Base-by-base conservation (phyloP, 2,888 invertebrate species). In the Philhelius pedissequus region DNA sequence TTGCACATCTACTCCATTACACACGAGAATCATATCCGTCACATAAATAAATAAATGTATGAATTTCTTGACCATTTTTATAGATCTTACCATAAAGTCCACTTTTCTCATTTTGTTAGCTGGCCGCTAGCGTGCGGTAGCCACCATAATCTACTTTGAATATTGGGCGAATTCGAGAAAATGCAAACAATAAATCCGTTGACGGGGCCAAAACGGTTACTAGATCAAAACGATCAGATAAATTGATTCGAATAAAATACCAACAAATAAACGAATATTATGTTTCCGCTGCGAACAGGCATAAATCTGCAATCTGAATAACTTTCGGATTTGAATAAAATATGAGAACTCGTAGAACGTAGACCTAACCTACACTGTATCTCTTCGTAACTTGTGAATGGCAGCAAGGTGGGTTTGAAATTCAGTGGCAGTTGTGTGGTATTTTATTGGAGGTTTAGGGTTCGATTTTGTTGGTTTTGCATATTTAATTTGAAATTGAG, bases 261-360 rank as follows among this genome's bases (percentile, higher is more conserved):
- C 4, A 32, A 15, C 1, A 30, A 56, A 56, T 20, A 18, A 13
- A 79, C 75, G 70, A 84, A 84, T 84, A 84, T 84, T 84, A 79
- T 84, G 79, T 84, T 84, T 84, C 79, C 83, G 79, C 18, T 79
- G 79, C n/a, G n/a, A n/a, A n/a, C 52, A 66, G 79, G 79, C 83
- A 84, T 79, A 83, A 79, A 74, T 79, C 56, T 50, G 79, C 83
- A 74, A 74, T 64, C 70, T 66, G 73, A 73, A 73, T 78, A 78
- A 74, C 83, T 50, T 69, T 70, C 56, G 58, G 70, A 84, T 84
- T 84, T 84, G 83, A 84, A 84, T 84, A 84, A 84, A 84, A 84
- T 84, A 84, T 84, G 79, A 79, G 79, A 84, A 30, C 70, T 58
- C 43, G 32, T 64, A 48, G 5, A 22, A 8, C 9, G n/a, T n/a